Conservation (phyloP, 1,140 invertebrate species). For the Drosophila insularis region DNA sequence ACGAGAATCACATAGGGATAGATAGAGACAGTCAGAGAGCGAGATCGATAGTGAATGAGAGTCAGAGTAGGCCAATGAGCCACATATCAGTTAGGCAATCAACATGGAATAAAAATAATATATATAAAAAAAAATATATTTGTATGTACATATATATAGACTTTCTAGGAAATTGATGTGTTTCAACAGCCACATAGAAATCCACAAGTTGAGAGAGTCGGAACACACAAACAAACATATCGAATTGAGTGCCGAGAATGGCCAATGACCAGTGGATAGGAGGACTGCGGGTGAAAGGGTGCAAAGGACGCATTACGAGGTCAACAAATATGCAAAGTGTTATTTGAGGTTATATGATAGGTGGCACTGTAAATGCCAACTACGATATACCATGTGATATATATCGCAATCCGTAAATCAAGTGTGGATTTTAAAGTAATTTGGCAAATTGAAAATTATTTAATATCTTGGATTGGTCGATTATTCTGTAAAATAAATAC, state of each 20-base stretch:
- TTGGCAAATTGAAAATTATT: no score
- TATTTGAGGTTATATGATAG: no score
- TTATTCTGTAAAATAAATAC: no score
- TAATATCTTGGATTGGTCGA: no score
- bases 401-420: no score
- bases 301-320: not conserved
- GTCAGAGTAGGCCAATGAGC: constrained; percentile 40
- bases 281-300: not conserved
- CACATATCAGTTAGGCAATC: constrained; percentile 51
- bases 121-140: not conserved
- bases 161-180: constrained; percentile 35
- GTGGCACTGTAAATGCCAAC: no score
- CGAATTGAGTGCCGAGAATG: not conserved
- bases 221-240: not conserved
- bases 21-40: not conserved
- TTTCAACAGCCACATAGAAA: constrained; percentile 11
- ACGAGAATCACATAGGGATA: constrained; percentile 38
- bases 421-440: no score
- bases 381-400: no score
- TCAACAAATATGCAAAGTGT: constrained; percentile 9
- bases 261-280: not conserved
- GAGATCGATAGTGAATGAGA: not conserved
- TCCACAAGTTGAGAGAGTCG: constrained; percentile 1
- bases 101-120: constrained; percentile 42
- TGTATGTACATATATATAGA: not conserved